phyloP scores from a whole-genome alignment of 2,888 invertebrate genomes.

The Drosophila maculinotata region DNA sequence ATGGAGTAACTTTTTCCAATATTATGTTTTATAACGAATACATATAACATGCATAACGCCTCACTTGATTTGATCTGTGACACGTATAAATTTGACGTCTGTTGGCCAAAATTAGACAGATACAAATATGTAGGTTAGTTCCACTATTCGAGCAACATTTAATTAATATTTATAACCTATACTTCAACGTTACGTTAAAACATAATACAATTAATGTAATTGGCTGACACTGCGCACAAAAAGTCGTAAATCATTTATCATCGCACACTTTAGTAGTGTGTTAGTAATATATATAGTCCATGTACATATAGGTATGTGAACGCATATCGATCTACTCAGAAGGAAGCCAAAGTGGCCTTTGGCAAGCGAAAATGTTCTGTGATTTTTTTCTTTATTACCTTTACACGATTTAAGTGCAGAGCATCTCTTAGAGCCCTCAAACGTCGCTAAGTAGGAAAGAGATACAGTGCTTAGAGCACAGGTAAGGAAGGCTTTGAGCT shows the following conservation, averaged over 20 bases:
- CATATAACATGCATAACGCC: too few species aligned
- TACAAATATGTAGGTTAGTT: neutral
- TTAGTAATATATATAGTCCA: neutral
- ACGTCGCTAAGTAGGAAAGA: slow-evolving; percentile 36
- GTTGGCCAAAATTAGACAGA: slow-evolving; percentile 1
- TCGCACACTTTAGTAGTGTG: neutral
- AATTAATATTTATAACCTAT: slow-evolving; percentile 32
- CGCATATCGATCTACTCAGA: slow-evolving; percentile 38
- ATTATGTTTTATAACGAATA: neutral
- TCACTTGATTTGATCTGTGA: slow-evolving; percentile 3
- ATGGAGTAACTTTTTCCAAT: neutral
- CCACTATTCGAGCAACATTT: neutral
- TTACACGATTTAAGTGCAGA: slow-evolving; percentile 49
- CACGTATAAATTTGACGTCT: neutral
- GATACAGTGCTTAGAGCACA: slow-evolving; percentile 1
- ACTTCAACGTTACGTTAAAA: slow-evolving; percentile 6
- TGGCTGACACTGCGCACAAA: slow-evolving; percentile 42
- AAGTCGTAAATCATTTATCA: slow-evolving; percentile 63
- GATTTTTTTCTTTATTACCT: slow-evolving; percentile 57
- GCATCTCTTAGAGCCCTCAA: slow-evolving; percentile 20
- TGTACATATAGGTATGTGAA: neutral
- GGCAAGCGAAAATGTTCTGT: slow-evolving; percentile 26
- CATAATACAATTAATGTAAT: slow-evolving; percentile 53
- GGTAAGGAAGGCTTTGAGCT: slow-evolving; percentile 33
- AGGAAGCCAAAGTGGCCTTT: slow-evolving; percentile 28